These are phyloP conservation scores for Trichopria drosophilae DNA, from an alignment of 2,888 invertebrate genomes.

Conservation along the genomic window DNA sequence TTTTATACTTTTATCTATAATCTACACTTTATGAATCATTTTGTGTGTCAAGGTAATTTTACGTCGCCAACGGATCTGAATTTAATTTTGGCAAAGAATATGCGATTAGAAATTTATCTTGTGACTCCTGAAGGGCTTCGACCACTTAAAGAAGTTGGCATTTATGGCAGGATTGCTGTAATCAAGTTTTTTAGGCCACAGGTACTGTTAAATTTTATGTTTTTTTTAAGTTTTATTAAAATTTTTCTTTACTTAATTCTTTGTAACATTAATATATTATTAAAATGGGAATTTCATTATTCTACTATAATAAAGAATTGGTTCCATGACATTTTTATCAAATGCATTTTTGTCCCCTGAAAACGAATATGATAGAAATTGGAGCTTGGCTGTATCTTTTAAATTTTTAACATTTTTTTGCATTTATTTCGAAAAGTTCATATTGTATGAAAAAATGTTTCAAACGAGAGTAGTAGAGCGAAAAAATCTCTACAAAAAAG, in stretches of 20 bases:
- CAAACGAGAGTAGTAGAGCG: too few species aligned
- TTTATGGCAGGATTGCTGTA: slow-evolving; percentile 92
- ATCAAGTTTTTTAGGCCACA: slow-evolving; percentile 92
- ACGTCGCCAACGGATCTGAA: slow-evolving; percentile 93
- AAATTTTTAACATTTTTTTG: too few species aligned
- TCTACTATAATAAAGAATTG: too few species aligned
- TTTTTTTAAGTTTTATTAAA: slow-evolving; percentile 3
- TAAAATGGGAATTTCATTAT: too few species aligned
- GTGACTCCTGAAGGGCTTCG: slow-evolving; percentile 95
- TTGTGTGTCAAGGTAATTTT: slow-evolving; percentile 79
- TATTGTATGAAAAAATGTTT: too few species aligned
- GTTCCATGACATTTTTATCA: too few species aligned
- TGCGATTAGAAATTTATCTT: slow-evolving; percentile 89
- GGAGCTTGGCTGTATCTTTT: too few species aligned
- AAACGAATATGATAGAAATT: too few species aligned
- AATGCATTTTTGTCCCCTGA: too few species aligned
- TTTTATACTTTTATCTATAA: slow-evolving; percentile 6
- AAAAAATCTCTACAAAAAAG: too few species aligned
- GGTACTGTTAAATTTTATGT: slow-evolving; percentile 60
- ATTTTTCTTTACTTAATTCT: background rate
- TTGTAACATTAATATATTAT: too few species aligned
- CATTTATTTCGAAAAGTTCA: too few species aligned
- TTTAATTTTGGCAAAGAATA: slow-evolving; percentile 92
- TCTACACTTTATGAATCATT: slow-evolving; percentile 9
- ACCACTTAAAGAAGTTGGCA: slow-evolving; percentile 91